These are phyloP conservation scores for Theristicus caerulescens DNA, from an alignment of 2,113 vertebrate species.

Conservation along the genomic window DNA sequence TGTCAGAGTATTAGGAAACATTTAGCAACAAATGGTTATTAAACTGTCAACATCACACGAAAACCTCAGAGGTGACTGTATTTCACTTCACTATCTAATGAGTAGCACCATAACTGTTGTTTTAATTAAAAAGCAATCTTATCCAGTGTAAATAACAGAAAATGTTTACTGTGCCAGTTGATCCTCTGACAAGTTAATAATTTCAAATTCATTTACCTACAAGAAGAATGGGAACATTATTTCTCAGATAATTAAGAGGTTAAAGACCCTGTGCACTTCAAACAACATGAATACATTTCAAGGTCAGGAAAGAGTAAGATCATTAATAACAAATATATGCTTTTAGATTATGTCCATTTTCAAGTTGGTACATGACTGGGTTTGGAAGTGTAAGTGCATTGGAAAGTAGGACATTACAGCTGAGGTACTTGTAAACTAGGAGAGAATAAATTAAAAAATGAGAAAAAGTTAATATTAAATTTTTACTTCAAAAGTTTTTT, in stretches of 20 bases:
- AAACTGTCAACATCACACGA: conserved; percentile 24
- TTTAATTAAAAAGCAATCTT: conserved; percentile 54
- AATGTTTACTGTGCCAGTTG: background rate
- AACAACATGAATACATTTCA: background rate
- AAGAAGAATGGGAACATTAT: background rate
- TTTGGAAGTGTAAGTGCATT: conserved; percentile 22
- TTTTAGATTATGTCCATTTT: conserved; percentile 4
- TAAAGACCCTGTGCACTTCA: background rate
- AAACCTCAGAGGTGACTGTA: background rate
- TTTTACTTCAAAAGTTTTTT: background rate
- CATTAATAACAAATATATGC: background rate
- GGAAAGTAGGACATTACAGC: background rate
- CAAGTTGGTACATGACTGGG: background rate
- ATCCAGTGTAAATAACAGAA: background rate
- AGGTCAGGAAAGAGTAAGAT: background rate
- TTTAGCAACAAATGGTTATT: conserved; percentile 9
- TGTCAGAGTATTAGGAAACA: conserved; percentile 19
- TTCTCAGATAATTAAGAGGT: conserved; percentile 35
- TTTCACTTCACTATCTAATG: conserved; percentile 28
- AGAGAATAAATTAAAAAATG: background rate
- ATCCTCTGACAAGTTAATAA: conserved; percentile 16
- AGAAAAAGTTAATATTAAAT: background rate
- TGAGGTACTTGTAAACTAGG: background rate
- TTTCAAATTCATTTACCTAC: conserved; percentile 32
- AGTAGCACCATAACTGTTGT: background rate